Evolutionary conservation across 2,113 vertebrate species (phyloP).

Genomic region (Mastomys coucha): DNA sequence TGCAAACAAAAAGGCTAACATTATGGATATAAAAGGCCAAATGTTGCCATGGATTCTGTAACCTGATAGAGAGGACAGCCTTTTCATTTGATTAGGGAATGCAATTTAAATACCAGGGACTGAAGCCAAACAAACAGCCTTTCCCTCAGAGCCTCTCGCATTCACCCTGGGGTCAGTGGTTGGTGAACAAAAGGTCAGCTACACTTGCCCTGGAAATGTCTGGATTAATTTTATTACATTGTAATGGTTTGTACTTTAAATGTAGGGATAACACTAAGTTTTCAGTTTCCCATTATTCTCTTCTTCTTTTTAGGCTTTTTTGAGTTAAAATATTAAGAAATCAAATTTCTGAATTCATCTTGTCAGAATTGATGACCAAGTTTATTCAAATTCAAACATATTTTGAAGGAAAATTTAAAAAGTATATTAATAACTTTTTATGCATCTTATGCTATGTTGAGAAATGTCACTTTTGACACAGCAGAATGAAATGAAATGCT

Average conservation of each 20-base stretch:
- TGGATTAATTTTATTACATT: conserved; percentile 92
- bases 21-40: conserved; percentile 92
- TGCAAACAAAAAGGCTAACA: conserved; percentile 92
- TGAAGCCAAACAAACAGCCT: conserved; percentile 91
- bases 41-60: conserved; percentile 94
- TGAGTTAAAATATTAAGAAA: conserved; percentile 81
- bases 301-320: conserved; percentile 79
- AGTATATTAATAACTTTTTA: conserved; percentile 28
- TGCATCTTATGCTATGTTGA: not conserved
- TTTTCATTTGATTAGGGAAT: conserved; percentile 93
- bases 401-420: conserved; percentile 61
- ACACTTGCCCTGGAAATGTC: conserved; percentile 93
- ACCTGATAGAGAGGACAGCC: conserved; percentile 92
- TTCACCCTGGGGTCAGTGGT: conserved; percentile 90
- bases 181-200: conserved; percentile 92
- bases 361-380: conserved; percentile 48
- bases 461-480: conserved; percentile 45
- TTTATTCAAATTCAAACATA: not conserved
- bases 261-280: conserved; percentile 88
- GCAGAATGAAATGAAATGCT: conserved; percentile 3
- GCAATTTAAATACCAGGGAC: conserved; percentile 92
- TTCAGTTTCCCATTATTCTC: conserved; percentile 84
- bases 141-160: conserved; percentile 88
- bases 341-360: conserved; percentile 65
- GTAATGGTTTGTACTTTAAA: conserved; percentile 91